phyloP scores from a whole-genome alignment of 2,888 invertebrate genomes.

The Villa cingulata region DNA sequence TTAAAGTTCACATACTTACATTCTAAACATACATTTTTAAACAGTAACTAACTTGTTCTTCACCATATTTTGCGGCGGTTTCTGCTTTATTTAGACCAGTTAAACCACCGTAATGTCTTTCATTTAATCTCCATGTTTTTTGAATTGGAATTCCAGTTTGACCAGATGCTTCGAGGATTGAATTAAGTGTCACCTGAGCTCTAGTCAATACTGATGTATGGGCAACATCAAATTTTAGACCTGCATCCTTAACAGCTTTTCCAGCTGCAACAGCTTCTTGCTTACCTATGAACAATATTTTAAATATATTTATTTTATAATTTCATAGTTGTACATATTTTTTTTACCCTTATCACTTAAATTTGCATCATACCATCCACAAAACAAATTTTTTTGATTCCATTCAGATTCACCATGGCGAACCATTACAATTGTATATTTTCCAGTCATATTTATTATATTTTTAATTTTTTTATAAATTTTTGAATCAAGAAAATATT shows the following conservation, averaged over 20 bases:
- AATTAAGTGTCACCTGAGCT: slow-evolving; percentile 61
- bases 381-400: slow-evolving; percentile 59
- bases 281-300: slow-evolving; percentile 21
- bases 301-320: not conserved
- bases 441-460: slow-evolving; percentile 31
- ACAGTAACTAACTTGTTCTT: slow-evolving; percentile 49
- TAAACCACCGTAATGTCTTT: slow-evolving; percentile 76
- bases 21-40: too few species aligned
- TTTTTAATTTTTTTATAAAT: not conserved
- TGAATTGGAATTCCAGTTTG: slow-evolving; percentile 54
- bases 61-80: slow-evolving; percentile 77
- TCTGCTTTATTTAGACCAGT: slow-evolving; percentile 82
- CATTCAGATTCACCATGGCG: slow-evolving; percentile 65
- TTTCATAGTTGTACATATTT: not conserved
- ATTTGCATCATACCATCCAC: slow-evolving; percentile 60
- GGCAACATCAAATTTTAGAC: slow-evolving; percentile 63
- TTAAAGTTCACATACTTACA: too few species aligned
- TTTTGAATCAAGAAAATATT: too few species aligned
- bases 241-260: slow-evolving; percentile 61
- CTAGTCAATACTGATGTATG: slow-evolving; percentile 71
- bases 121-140: slow-evolving; percentile 76
- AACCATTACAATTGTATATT: slow-evolving; percentile 58
- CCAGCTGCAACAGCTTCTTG: slow-evolving; percentile 46
- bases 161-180: slow-evolving; percentile 53
- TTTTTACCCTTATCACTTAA: slow-evolving; percentile 50